These are phyloP conservation scores for Acanthopleura granulata DNA, from an alignment of 2,888 invertebrate species.

Conservation along the genomic window DNA sequence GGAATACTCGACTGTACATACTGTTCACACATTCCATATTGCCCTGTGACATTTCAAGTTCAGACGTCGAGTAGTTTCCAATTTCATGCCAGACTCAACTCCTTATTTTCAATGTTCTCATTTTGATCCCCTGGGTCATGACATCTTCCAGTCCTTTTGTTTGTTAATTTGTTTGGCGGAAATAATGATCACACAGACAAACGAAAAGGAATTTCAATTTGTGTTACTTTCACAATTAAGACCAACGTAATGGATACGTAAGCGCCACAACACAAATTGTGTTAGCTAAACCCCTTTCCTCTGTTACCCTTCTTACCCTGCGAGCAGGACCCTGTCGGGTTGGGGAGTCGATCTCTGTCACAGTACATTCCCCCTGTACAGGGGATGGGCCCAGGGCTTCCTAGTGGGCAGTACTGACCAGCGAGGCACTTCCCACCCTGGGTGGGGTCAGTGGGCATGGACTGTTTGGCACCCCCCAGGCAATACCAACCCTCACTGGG, in stretches of 20 bases:
- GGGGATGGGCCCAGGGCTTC: constrained; percentile 51
- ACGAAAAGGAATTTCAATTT: neutral
- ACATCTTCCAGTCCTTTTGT: too few species aligned
- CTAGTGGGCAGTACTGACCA: constrained; percentile 62
- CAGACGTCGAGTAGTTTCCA: too few species aligned
- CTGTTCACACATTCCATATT: too few species aligned
- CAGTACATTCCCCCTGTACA: constrained; percentile 64
- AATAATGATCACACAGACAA: too few species aligned
- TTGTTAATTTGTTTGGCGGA: too few species aligned
- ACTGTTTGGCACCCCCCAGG: constrained; percentile 46
- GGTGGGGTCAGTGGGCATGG: constrained; percentile 50
- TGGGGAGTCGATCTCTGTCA: constrained; percentile 42
- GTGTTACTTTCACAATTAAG: neutral
- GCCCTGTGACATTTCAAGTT: too few species aligned
- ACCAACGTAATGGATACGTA: too few species aligned
- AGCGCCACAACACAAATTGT: too few species aligned
- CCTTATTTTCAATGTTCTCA: too few species aligned
- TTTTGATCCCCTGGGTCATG: too few species aligned
- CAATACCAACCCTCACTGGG: constrained; percentile 64
- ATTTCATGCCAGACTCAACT: too few species aligned
- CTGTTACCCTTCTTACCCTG: constrained; percentile 44
- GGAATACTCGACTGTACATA: too few species aligned
- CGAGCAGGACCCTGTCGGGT: constrained; percentile 52
- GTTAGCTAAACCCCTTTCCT: neutral
- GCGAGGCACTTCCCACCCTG: constrained; percentile 55